Conservation (phyloP, 1,140 invertebrate genomes). For the Linepithema humile region DNA sequence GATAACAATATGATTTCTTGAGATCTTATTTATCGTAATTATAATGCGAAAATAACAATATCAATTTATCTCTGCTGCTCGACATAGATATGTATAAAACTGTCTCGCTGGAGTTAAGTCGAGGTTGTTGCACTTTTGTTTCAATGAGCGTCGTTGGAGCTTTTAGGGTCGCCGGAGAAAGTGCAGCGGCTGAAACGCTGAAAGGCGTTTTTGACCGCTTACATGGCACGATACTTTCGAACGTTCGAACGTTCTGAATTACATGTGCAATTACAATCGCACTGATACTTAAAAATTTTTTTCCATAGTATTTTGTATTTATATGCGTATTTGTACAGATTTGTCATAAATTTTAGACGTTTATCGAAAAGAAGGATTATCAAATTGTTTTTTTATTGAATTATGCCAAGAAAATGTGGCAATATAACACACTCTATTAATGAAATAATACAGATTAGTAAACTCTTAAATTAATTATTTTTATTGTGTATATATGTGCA, state of each 20-base stretch:
- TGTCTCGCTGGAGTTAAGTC: neutral
- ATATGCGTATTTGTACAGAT: neutral
- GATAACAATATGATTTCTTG: neutral
- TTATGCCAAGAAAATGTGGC: too few species aligned
- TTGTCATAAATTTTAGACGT: too few species aligned
- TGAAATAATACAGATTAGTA: too few species aligned
- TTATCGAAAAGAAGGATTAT: neutral
- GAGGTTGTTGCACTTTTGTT: constrained; percentile 76
- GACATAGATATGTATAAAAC: neutral
- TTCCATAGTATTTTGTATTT: neutral
- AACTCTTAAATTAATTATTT: too few species aligned
- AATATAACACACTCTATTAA: too few species aligned
- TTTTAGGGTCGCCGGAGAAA: constrained; percentile 79
- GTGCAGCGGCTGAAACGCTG: constrained; percentile 57
- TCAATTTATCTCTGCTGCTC: neutral
- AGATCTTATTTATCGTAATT: neutral
- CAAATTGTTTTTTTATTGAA: neutral
- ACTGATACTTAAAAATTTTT: neutral
- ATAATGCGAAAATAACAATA: neutral
- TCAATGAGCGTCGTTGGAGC: constrained; percentile 41
- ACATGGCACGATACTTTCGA: constrained; percentile 25
- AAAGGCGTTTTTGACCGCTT: constrained; percentile 3
- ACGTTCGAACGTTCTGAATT: neutral
- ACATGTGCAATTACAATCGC: neutral
- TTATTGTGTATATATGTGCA: too few species aligned